phyloP scores from a whole-genome alignment of 2,888 invertebrate species.

The Drosophila nigricruria region DNA sequence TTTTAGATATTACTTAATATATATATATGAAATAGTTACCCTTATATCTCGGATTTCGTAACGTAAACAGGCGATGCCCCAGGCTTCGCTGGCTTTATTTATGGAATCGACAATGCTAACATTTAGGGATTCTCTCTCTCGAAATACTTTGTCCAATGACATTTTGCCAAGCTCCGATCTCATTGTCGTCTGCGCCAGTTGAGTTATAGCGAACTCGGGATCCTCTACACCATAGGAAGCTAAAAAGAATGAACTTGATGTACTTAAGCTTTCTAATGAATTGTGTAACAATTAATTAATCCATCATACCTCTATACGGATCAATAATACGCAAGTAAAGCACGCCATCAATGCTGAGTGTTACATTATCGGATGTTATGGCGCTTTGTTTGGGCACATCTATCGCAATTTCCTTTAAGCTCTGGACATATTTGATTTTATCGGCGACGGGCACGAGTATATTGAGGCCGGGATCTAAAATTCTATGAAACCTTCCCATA shows the following conservation, averaged over 20 bases:
- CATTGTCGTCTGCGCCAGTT: conserved; percentile 99
- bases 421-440: conserved; percentile 98
- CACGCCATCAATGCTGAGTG: conserved; percentile 98
- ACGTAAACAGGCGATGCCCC: conserved; percentile 98
- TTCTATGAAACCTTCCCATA: conserved; percentile 98
- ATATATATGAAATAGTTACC: conserved; percentile 55
- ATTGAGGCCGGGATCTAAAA: conserved; percentile 97
- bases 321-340: conserved; percentile 97
- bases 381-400: conserved; percentile 99
- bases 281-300: background rate
- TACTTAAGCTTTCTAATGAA: background rate
- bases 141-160: conserved; percentile 97
- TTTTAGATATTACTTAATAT: background rate
- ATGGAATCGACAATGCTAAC: conserved; percentile 97
- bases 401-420: conserved; percentile 99
- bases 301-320: conserved; percentile 91
- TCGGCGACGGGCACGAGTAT: conserved; percentile 96
- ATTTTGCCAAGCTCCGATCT: conserved; percentile 99
- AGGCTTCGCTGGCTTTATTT: conserved; percentile 98
- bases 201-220: conserved; percentile 99
- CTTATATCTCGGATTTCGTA: conserved; percentile 93
- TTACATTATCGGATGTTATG: conserved; percentile 99
- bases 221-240: conserved; percentile 99
- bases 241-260: conserved; percentile 54
- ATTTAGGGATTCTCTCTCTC: conserved; percentile 98